These are phyloP conservation scores for Pseudocheirus occidentalis DNA, from an alignment of 2,797 vertebrate genomes.

Conservation along the genomic window DNA sequence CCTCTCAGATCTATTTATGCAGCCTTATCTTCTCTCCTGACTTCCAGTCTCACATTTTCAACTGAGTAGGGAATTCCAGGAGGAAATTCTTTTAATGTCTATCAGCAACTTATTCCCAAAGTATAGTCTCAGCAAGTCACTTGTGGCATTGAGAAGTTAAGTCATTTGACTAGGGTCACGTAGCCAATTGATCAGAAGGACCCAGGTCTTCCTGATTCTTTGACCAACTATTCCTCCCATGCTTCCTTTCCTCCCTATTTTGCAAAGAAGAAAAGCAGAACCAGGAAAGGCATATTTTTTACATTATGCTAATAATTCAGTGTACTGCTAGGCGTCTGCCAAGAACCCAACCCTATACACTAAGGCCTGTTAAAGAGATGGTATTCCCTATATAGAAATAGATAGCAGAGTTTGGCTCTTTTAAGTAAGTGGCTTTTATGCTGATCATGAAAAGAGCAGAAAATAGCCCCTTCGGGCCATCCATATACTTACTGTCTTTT, in stretches of 20 bases:
- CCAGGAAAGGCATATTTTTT: not conserved
- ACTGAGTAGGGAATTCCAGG: not conserved
- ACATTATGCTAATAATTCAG: not conserved
- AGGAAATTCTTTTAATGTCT: not conserved
- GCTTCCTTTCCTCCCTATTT: not conserved
- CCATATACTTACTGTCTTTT: not conserved
- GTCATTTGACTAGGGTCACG: not conserved
- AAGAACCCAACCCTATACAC: slow-evolving; percentile 12
- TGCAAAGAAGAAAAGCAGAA: slow-evolving; percentile 7
- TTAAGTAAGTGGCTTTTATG: not conserved
- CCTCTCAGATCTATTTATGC: not conserved
- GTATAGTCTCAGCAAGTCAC: not conserved
- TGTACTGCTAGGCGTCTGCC: not conserved
- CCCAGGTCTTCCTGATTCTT: not conserved
- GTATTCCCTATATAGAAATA: not conserved
- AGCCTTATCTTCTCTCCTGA: not conserved
- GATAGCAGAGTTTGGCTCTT: slow-evolving; percentile 1
- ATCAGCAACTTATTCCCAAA: not conserved
- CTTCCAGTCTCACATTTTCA: not conserved
- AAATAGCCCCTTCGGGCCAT: not conserved
- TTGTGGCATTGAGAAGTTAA: not conserved
- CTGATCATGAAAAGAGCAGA: slow-evolving; percentile 29
- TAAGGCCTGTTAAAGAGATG: slow-evolving; percentile 2
- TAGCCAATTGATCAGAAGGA: not conserved
- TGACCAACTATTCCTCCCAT: not conserved